Base-by-base conservation (phyloP, 2,113 vertebrate species). In the Lophochroa leadbeateri region DNA sequence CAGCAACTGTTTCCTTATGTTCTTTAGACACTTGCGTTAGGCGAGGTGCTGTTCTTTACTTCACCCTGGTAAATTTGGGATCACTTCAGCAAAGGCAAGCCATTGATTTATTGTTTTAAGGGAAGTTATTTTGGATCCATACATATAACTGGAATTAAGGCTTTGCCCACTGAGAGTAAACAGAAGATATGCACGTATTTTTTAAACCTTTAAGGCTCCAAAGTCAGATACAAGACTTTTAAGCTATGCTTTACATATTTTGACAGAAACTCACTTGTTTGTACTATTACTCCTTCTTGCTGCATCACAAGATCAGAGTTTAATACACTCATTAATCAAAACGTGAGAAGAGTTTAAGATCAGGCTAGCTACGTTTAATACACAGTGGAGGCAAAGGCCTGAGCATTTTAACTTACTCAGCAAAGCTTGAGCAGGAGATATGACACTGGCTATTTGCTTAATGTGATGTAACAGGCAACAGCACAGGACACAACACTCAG, bases 271-370 rank as follows among this genome's bases (percentile, higher is more conserved):
- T 75, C 63, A 43, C 14, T 52, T 31, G 2, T n/a, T 27, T 17
- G 2, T 60, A 39, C 14, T 39, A 47, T 76, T 81, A 17, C 33
- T 94, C 31, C 29, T 20, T 17, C 44, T 44, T 78, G 7, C 17
- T 43, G 46, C 37, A 43, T 77, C 39, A 50, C 63, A 92, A 79
- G 67, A 77, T 77, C 63, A 49, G 65, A 55, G 39, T 79, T 92
- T 71, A 95, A 91, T 46, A 77, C 35, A 64, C 39, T n/a, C 49
- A 60, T 88, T 81, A 86, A 93, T 95, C 93, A 92, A 90, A 65
- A 58, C 21, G 31, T 39, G 70, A 52, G 52, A 69, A 25, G 10
- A 79, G 39, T 44, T 87, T 60, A 53, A 65, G 67, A 75, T 16
- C 39, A 82, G 41, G 20, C 13, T 25, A 31, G 44, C 6, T 17